Percentiles rank a stretch among this genome's conserved stretches.
phyloP scores from a whole-genome alignment of 2,113 vertebrate species.

The Bettongia penicillata region DNA sequence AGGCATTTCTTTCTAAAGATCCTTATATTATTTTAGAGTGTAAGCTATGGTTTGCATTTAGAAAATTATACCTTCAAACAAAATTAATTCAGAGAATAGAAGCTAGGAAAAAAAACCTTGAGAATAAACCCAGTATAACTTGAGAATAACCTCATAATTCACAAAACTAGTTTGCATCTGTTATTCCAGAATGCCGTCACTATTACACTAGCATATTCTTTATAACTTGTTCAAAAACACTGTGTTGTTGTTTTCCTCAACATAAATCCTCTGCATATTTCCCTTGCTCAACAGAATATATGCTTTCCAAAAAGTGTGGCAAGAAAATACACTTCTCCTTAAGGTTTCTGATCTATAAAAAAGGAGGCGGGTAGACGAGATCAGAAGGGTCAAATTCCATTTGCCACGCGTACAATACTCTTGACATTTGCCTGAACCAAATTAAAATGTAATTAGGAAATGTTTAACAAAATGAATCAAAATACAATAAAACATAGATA shows the following conservation, averaged over 20 bases:
- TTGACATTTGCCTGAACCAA: not conserved
- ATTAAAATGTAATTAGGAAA: not conserved
- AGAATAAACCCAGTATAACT: constrained; percentile 70
- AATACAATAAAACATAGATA: not conserved
- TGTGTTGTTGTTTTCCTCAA: constrained; percentile 45
- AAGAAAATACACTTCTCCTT: constrained; percentile 28
- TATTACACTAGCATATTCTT: constrained; percentile 65
- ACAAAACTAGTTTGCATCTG: constrained; percentile 73
- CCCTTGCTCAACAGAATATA: constrained; percentile 38
- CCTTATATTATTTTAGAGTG: constrained; percentile 56
- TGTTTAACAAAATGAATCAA: not conserved
- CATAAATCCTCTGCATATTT: constrained; percentile 57
- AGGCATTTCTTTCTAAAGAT: not conserved
- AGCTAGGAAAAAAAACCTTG: constrained; percentile 64
- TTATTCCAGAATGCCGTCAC: constrained; percentile 56
- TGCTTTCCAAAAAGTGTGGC: constrained; percentile 46
- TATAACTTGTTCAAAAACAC: constrained; percentile 71
- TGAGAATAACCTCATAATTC: constrained; percentile 72
- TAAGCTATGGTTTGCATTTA: constrained; percentile 53
- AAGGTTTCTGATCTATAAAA: not conserved
- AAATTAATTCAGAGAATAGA: constrained; percentile 71
- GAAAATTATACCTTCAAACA: constrained; percentile 62
- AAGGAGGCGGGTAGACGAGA: not conserved
- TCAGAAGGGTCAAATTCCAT: not conserved
- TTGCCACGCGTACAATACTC: not conserved